Conservation (phyloP, 2,113 vertebrate species). For the Stictonetta naevosa region DNA sequence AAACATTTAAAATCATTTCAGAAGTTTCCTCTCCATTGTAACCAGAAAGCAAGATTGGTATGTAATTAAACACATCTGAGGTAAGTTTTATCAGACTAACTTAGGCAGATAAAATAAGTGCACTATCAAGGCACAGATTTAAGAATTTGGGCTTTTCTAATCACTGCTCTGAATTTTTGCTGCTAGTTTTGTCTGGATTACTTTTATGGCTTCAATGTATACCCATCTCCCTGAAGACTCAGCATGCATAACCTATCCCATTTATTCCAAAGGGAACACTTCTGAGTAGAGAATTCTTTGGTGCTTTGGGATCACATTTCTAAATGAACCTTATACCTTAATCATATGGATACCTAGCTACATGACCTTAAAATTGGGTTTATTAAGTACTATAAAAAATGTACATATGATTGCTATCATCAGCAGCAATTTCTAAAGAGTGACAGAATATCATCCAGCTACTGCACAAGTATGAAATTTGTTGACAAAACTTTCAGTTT, state of each 20-base stretch:
- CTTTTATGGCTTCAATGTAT: background rate
- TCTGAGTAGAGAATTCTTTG: background rate
- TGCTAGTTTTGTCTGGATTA: background rate
- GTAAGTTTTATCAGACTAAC: background rate
- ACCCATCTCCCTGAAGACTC: background rate
- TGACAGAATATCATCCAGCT: background rate
- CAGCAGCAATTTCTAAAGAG: background rate
- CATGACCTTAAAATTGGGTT: background rate
- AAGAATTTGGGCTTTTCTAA: background rate
- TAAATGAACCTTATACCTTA: background rate
- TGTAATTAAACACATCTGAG: background rate
- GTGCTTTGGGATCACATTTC: background rate
- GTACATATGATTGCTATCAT: background rate
- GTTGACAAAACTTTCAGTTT: background rate
- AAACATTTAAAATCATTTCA: background rate
- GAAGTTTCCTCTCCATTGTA: background rate
- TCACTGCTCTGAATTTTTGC: background rate
- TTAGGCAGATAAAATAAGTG: background rate
- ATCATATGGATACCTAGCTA: background rate
- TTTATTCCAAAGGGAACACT: background rate
- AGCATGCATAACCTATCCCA: rapidly evolving
- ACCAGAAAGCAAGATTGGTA: background rate
- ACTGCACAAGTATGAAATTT: background rate
- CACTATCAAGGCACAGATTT: background rate
- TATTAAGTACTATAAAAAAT: background rate